A percentile compares a stretch with the other conserved stretches of the same genome.
phyloP scores from a whole-genome alignment of 2,113 vertebrate species.

The Gambusia affinis region DNA sequence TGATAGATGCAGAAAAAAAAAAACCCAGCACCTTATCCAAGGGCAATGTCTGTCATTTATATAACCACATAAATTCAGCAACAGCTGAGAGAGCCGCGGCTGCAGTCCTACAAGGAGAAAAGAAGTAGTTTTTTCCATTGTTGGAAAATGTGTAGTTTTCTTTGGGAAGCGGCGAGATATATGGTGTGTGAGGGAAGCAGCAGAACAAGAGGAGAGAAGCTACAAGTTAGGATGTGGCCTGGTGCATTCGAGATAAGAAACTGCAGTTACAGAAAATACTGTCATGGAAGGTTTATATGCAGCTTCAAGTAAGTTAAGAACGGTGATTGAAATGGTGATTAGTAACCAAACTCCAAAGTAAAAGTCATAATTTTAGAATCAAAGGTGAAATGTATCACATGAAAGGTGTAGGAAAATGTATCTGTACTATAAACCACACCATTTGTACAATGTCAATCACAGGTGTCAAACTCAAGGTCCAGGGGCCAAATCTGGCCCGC shows the following conservation, averaged over 20 bases:
- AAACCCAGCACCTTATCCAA: conserved; percentile 37
- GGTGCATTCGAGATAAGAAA: not conserved
- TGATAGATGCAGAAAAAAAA: conserved; percentile 52
- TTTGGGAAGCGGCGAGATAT: not conserved
- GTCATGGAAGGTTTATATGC: not conserved
- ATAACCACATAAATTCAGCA: conserved; percentile 57
- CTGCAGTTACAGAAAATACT: not conserved
- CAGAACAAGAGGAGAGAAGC: conserved; percentile 20
- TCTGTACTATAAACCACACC: too few species aligned
- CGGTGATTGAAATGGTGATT: too few species aligned
- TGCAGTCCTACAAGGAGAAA: conserved; percentile 29
- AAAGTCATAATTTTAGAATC: too few species aligned
- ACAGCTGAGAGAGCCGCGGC: conserved; percentile 47
- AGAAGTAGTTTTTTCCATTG: conserved; percentile 24
- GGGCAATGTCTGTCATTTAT: conserved; percentile 64
- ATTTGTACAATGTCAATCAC: too few species aligned
- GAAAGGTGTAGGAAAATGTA: too few species aligned
- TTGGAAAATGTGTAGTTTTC: conserved; percentile 26
- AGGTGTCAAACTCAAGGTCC: too few species aligned
- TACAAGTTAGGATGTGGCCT: conserved; percentile 4
- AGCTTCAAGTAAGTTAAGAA: not conserved
- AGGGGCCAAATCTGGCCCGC: too few species aligned
- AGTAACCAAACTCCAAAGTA: too few species aligned
- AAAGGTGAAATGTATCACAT: too few species aligned
- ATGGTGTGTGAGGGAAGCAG: conserved; percentile 3